Percentiles rank a stretch among this genome's conserved stretches.
These are phyloP conservation scores for Phania funesta DNA, from an alignment of 2,888 invertebrate genomes.

Conservation along the genomic window DNA sequence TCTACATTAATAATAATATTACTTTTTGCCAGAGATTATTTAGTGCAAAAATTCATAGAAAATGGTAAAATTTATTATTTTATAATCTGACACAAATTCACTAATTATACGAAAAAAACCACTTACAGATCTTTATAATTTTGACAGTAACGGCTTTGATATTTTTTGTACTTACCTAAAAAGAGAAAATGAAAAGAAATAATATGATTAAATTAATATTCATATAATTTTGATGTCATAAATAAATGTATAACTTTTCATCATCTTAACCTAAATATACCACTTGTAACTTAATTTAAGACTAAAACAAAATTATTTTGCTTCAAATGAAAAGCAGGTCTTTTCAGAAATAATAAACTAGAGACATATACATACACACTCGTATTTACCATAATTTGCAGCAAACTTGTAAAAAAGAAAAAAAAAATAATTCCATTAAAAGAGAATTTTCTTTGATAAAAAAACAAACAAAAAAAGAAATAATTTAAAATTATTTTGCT, in stretches of 20 bases:
- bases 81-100: no score
- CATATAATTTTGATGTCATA: background rate
- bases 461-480: background rate
- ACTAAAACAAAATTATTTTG: background rate
- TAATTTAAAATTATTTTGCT: no score
- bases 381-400: background rate
- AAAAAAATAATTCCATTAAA: conserved; percentile 9
- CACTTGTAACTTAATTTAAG: background rate
- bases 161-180: conserved; percentile 37
- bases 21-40: no score
- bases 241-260: background rate
- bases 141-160: background rate
- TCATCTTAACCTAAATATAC: background rate
- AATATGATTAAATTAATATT: background rate
- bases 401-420: background rate
- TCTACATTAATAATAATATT: no score
- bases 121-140: background rate
- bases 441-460: background rate
- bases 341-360: background rate
- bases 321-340: background rate
- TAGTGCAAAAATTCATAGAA: no score
- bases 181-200: conserved; percentile 15
- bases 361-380: background rate
- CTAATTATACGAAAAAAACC: no score
- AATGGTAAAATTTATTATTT: no score